phyloP scores from a whole-genome alignment of 2,797 vertebrate genomes.

The Microctenopoma lineatum region DNA sequence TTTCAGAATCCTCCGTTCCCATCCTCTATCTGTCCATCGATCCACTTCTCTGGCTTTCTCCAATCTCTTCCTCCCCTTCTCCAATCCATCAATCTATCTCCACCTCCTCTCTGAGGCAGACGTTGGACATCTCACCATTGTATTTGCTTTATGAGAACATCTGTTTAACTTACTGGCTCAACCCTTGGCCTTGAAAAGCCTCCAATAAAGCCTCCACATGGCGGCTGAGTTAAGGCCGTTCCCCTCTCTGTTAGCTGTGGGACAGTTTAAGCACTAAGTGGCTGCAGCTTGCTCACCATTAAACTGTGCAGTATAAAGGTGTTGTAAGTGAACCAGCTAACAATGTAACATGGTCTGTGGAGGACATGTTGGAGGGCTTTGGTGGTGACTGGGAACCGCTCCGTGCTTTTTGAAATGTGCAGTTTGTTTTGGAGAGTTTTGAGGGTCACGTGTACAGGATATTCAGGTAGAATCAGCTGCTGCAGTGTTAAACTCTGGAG shows the following conservation, averaged over 20 bases:
- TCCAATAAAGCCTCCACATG: slow-evolving; percentile 63
- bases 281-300: slow-evolving; percentile 18
- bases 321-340: slow-evolving; percentile 17
- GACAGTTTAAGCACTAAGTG: slow-evolving; percentile 16
- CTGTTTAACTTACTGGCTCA: slow-evolving; percentile 77
- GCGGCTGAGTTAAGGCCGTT: slow-evolving; percentile 10
- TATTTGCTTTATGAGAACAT: slow-evolving; percentile 82
- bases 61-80: slow-evolving; percentile 38
- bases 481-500: no score
- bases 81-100: slow-evolving; percentile 69
- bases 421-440: background rate
- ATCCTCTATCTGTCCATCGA: slow-evolving; percentile 53
- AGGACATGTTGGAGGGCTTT: no score
- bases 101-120: slow-evolving; percentile 60
- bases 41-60: slow-evolving; percentile 49
- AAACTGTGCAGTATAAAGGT: slow-evolving; percentile 1
- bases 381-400: slow-evolving; percentile 3
- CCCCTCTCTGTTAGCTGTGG: slow-evolving; percentile 16
- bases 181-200: slow-evolving; percentile 62
- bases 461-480: no score
- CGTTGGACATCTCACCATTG: slow-evolving; percentile 60
- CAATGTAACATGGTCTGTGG: background rate
- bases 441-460: no score
- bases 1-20: slow-evolving; percentile 37
- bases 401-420: background rate